Evolutionary conservation across 92 coral and sea anemone genomes (phyloP), one percentile per base, ranked within the genome.

Genomic region (Paragorgia papillata): DNA sequence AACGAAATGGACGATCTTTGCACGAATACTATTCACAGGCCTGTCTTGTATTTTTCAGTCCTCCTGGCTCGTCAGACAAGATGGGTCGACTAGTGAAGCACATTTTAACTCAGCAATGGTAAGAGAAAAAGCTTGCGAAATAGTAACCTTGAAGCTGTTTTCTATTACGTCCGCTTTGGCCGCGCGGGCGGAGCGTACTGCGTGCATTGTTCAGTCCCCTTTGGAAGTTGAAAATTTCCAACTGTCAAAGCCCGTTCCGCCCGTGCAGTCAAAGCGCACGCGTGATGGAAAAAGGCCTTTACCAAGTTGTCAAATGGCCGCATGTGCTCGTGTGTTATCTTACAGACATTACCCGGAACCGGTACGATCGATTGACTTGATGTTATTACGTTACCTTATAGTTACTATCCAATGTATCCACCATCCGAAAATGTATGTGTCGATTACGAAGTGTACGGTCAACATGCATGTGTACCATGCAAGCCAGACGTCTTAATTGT

Each of bases 1-100:
- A n/a, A n/a, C n/a, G n/a, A n/a, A n/a, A n/a, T n/a, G n/a, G n/a
- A n/a, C n/a, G n/a, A n/a, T n/a, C n/a, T n/a, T n/a, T n/a, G n/a
- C n/a, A n/a, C n/a, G n/a, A n/a, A n/a, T n/a, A n/a, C n/a, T n/a
- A n/a, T n/a, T n/a, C n/a, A n/a, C n/a, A n/a, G n/a, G n/a, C n/a
- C n/a, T 58, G 18, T 0, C 35, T 34, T 73, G 17, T 69, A 48
- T 43, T 21, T 55, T 80, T 40, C 71, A 92, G 97, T 46, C 97
- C 97, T 24, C 97, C 96, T 26, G 97, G 97, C 20, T 88, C 96
- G 9, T 86, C 97, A 48, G 97, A 93, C 91, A 85, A 96, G 74
- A 88, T 93, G 80, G 96, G 97, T 35, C 83, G 97, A 37, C 85
- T 93, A 34, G 96, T 93, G 30, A 93, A 86, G 82, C 92, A 93